Base-by-base conservation (phyloP, 2,797 vertebrate species). In the Sebastes variabilis region DNA sequence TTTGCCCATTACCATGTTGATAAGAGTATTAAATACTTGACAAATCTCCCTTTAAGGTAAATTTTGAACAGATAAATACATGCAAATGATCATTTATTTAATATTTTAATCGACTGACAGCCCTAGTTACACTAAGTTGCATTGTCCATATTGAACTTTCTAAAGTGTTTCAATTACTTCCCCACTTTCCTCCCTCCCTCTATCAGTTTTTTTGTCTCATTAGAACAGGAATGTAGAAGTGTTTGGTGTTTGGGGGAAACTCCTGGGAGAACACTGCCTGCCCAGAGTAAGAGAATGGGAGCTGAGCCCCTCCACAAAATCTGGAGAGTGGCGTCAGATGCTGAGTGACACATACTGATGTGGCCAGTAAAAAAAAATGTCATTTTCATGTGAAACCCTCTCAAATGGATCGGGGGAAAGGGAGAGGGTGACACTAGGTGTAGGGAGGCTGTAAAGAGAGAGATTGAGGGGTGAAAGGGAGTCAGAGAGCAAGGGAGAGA, bases 271-370 rank as follows among this genome's bases (percentile, higher is more conserved):
- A 75, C 87, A 64, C 83, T 90, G 85, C 90, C 84, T 81, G 83
- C 76, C 82, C 82, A 90, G 86, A 85, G 56, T 27, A 25, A 24
- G 22, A 11, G 27, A 32, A 86, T 76, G 88, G 87, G 91, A 90
- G 84, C 4, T 42, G 89, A 90, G 91, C 87, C 80, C 90, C 81
- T 82, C 91, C 91, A 94, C 87, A 95, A 95, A 94, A 78, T 77
- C 92, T 86, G 75, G 78, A 89, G 81, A 83, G 91, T 81, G 85
- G 94, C 88, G 84, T 94, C 89, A 94, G 91, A 95, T 83, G 88
- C 94, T 91, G 94, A 95, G 92, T 95, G 96, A 96, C 95, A 96
- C 86, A 86, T 88, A 92, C 90, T 93, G 94, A 96, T 94, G 92
- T 89, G 93, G 58, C 4, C 88, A 95, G 95, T 96, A 93, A 96